Evolutionary conservation across 2,888 invertebrate genomes (phyloP).

Genomic region (Strigamia crassipes): DNA sequence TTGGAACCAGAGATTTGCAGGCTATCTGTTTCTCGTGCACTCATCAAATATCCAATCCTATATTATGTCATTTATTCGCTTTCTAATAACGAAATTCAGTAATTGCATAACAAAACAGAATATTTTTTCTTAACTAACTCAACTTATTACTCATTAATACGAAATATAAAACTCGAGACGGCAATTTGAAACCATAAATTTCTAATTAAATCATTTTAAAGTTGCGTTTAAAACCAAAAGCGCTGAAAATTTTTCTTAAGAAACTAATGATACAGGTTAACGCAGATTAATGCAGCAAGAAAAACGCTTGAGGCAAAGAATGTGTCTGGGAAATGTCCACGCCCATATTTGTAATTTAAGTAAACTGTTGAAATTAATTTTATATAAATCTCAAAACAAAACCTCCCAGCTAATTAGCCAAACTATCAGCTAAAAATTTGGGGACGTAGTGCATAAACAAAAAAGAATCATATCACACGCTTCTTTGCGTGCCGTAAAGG

Average conservation of each 20-base stretch:
- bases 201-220: background rate
- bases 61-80: background rate
- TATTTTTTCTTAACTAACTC: background rate
- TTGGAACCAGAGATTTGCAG: constrained; percentile 40
- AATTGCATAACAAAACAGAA: too few species aligned
- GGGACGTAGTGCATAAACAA: background rate
- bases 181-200: background rate
- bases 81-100: too few species aligned
- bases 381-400: constrained; percentile 6
- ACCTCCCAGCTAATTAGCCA: constrained; percentile 5
- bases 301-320: constrained; percentile 20
- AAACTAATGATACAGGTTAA: constrained; percentile 27
- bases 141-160: background rate
- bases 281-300: constrained; percentile 21
- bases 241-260: background rate
- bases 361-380: constrained; percentile 33
- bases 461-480: constrained; percentile 10
- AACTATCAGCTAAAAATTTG: background rate
- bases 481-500: constrained; percentile 12
- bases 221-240: background rate
- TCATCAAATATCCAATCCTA: constrained; percentile 29
- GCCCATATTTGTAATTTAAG: constrained; percentile 7
- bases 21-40: constrained; percentile 12
- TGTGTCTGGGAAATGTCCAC: background rate
- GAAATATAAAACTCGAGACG: background rate